Conservation (phyloP, 2,888 invertebrate genomes). For the Luffia ferchaultella region DNA sequence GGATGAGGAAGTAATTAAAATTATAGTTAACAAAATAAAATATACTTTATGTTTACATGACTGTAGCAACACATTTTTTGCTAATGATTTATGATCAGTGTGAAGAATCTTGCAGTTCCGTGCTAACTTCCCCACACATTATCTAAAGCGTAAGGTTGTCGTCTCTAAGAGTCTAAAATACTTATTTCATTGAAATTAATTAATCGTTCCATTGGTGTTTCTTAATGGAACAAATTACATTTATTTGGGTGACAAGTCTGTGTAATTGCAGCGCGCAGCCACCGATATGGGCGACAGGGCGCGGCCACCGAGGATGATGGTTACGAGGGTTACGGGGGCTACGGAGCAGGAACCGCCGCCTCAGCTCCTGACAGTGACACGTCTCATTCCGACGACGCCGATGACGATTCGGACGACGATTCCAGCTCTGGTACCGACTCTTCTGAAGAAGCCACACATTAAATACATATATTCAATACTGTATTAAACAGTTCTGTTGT, state of each 20-base stretch:
- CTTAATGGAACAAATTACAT: no score
- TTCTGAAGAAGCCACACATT: slow-evolving; percentile 17
- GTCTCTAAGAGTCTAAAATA: background rate
- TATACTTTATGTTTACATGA: no score
- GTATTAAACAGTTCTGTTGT: background rate
- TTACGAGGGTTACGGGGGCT: slow-evolving; percentile 56
- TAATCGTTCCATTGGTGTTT: no score
- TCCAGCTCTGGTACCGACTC: slow-evolving; percentile 36
- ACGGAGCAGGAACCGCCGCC: slow-evolving; percentile 21
- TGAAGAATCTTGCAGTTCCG: no score
- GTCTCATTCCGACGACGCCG: slow-evolving; percentile 56
- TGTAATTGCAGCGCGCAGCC: slow-evolving; percentile 84
- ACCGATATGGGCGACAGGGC: slow-evolving; percentile 89
- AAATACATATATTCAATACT: slow-evolving; percentile 1
- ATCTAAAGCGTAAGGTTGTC: background rate
- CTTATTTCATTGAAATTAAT: background rate
- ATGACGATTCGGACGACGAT: slow-evolving; percentile 33
- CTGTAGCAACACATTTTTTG: no score
- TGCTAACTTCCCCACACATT: background rate
- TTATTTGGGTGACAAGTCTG: no score
- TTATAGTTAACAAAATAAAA: no score
- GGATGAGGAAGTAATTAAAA: no score
- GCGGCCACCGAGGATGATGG: slow-evolving; percentile 72
- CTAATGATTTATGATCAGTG: no score
- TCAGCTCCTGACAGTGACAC: slow-evolving; percentile 52